phyloP scores from a whole-genome alignment of 1,140 invertebrate species.

The Charaxes varanes region DNA sequence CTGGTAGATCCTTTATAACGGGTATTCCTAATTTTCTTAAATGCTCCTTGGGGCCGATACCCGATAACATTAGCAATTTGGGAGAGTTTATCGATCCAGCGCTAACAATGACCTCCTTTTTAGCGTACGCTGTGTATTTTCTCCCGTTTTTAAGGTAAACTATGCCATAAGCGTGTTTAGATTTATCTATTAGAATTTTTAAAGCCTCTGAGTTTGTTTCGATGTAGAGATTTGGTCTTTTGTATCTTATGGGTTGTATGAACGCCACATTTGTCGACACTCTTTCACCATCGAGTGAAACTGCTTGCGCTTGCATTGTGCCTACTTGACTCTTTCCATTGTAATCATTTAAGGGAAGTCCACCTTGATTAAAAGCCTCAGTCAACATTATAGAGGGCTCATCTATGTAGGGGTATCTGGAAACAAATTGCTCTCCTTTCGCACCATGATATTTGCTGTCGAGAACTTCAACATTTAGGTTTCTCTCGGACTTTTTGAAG shows the following conservation, averaged over 20 bases:
- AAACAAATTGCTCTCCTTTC: conserved; percentile 76
- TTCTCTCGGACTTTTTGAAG: conserved; percentile 86
- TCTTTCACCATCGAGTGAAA: conserved; percentile 76
- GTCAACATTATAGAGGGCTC: conserved; percentile 70
- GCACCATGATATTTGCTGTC: conserved; percentile 73
- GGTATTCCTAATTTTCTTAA: conserved; percentile 73
- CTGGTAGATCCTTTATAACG: conserved; percentile 77
- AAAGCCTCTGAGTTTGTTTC: conserved; percentile 80
- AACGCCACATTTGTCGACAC: conserved; percentile 85
- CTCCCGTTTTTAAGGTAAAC: conserved; percentile 73
- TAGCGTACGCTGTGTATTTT: conserved; percentile 63
- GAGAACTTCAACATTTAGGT: conserved; percentile 65
- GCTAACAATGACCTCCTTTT: conserved; percentile 78
- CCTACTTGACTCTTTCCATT: conserved; percentile 74
- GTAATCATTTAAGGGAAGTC: conserved; percentile 70
- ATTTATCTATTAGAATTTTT: conserved; percentile 79
- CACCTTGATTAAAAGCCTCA: conserved; percentile 75
- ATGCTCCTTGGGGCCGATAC: conserved; percentile 80
- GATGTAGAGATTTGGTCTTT: conserved; percentile 81
- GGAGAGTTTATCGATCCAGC: conserved; percentile 81
- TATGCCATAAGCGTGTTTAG: conserved; percentile 59
- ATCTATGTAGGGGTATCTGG: conserved; percentile 77
- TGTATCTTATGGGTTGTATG: conserved; percentile 80
- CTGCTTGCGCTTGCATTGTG: conserved; percentile 75
- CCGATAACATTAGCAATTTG: conserved; percentile 83